Conservation (phyloP, 2,888 invertebrate species). For the Noctua janthe region DNA sequence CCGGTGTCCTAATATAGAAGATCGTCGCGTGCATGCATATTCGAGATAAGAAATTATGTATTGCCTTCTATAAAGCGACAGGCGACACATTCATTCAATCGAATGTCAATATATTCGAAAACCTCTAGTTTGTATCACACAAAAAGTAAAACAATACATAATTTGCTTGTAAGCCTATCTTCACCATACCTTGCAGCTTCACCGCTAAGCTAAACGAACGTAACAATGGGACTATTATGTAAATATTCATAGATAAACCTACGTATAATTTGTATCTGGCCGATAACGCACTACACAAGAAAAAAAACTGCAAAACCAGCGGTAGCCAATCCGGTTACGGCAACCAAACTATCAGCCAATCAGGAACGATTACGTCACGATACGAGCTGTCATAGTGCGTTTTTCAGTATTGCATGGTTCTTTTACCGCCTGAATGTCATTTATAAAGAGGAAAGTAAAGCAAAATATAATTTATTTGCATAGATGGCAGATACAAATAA, state of each 20-base stretch:
- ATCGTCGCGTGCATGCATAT: neutral
- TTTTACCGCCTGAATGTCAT: neutral
- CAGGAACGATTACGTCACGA: neutral
- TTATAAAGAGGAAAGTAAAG: neutral
- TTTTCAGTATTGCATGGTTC: constrained; percentile 7
- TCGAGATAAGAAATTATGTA: neutral
- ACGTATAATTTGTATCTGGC: constrained; percentile 1
- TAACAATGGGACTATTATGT: constrained; percentile 57
- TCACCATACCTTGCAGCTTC: constrained; percentile 35
- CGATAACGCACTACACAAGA: constrained; percentile 1
- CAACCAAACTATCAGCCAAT: constrained; percentile 4
- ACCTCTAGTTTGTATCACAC: constrained; percentile 54
- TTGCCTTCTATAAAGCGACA: neutral
- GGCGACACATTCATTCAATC: neutral
- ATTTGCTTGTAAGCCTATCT: constrained; percentile 43
- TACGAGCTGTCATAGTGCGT: neutral
- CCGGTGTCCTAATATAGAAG: neutral
- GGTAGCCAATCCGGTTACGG: neutral
- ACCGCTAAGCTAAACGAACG: constrained; percentile 22
- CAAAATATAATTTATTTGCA: neutral
- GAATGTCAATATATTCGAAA: neutral
- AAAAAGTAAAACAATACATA: constrained; percentile 19
- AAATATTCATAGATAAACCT: constrained; percentile 36
- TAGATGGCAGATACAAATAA: neutral
- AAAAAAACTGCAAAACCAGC: neutral